phyloP scores from a whole-genome alignment of 2,113 vertebrate species.

The Boulengeromyrus knoepffleri region DNA sequence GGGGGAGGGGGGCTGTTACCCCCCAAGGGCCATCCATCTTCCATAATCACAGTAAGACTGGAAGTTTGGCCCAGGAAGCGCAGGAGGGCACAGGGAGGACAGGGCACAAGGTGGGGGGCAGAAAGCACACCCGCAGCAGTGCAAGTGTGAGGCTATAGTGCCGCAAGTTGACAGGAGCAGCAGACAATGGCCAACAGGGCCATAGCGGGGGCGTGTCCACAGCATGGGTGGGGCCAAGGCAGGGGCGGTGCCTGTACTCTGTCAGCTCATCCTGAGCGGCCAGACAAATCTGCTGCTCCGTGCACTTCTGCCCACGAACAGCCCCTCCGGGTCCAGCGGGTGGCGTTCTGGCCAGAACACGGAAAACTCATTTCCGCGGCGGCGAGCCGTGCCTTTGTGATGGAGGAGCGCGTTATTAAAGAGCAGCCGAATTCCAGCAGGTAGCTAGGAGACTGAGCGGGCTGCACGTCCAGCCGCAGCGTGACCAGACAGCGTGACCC shows the following conservation, averaged over 20 bases:
- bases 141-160: background rate
- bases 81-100: background rate
- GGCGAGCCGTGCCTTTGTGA: constrained; percentile 11
- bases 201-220: background rate
- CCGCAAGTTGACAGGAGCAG: background rate
- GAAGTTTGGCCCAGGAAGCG: background rate
- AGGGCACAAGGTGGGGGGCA: background rate
- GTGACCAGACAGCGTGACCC: background rate
- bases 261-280: background rate
- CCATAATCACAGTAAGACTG: background rate
- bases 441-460: constrained; percentile 20
- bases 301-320: background rate
- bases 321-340: background rate
- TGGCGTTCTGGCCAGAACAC: background rate
- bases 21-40: background rate
- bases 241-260: background rate
- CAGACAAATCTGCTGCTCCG: background rate
- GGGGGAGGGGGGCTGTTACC: background rate
- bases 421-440: constrained; percentile 18
- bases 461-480: background rate
- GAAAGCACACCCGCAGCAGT: background rate
- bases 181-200: background rate
- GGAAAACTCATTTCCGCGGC: constrained; percentile 11
- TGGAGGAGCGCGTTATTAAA: background rate
- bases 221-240: background rate